Evolutionary conservation across 2,797 vertebrate species (phyloP), one percentile per base, ranked within the genome.

Genomic region (Cynopterus sphinx): DNA sequence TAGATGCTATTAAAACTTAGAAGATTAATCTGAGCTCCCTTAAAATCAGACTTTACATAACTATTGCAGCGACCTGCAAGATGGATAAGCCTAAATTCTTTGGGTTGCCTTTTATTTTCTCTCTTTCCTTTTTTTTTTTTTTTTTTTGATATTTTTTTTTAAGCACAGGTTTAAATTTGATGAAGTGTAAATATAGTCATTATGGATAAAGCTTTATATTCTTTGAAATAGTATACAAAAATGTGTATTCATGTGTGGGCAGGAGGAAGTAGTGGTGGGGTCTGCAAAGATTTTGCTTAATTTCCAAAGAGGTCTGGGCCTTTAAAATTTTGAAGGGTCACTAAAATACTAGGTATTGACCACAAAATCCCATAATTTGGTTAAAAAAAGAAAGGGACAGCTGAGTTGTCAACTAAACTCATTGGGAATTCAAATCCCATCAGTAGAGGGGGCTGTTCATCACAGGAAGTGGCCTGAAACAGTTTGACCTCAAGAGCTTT

Each of bases 31-130:
- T 17, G 33, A 79, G 6, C 1, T 63, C 36, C 9, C 36, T 53
- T 65, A 57, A 65, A 93, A 89, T 93, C n/a, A 87, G 74, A 89
- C 15, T 65, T 70, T 39, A 49, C 5, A 55, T 22, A 89, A n/a
- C 31, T 61, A 33, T 1, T 59, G 15, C 26, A 71, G 49, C 43
- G 21, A n/a, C 9, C 7, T 4, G 21, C 78, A 33, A 51, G 9
- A 67, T 6, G 16, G 9, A 17, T 36, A 51, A 46, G 24, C 8
- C 31, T 68, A 49, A 49, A 49, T 49, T 49, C 49, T 17, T 49
- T 16, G 15, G 15, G 15, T 16, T 49, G 49, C 15, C 15, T 49
- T 49, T 49, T 49, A n/a, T 15, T 49, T 49, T 46, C 43, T 46
- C 12, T 46, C 10, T 46, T 15, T 49, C 46, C 15, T 49, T 49